Base-by-base conservation (phyloP, 53 echinoderm and acorn worm species). In the Pentamera pediparva region DNA sequence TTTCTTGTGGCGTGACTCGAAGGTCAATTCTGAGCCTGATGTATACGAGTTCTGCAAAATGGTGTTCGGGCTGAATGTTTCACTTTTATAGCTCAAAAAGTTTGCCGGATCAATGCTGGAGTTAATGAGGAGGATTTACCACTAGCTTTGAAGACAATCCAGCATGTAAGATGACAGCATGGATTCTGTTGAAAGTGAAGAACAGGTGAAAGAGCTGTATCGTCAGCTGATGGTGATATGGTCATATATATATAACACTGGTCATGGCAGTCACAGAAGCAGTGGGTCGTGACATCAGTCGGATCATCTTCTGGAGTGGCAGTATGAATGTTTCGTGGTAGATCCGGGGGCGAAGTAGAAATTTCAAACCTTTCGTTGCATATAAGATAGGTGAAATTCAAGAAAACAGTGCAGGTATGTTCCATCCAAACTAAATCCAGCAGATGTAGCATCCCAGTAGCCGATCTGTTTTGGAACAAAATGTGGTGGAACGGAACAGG, bases 401-500 rank as follows among this genome's bases (percentile, higher is more conserved):
- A 31, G n/a, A n/a, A n/a, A n/a, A n/a, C 75, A 75, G 12, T 75
- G 75, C 37, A 35, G 38, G 30, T 35, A 75, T 24, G 59, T 75
- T 6, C 75, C 37, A 12, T 57, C 75, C 4, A 57, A 75, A 34
- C 6, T 35, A 15, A 62, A 62, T 61, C 27, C 48, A 7, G 61
- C 77, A 39, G 77, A 61, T 40, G 15, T 76, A 5, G 45, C 43
- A 17, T 56, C 27, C 32, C n/a, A 30, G 62, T 30, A 22, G 22
- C 59, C 15, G 33, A 83, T 10, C 50, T 82, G 49, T 3, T 6
- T 6, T 33, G 27, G 1, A 32, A 61, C 26, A 37, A 37, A 8
- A 35, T 39, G 35, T 83, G 83, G 76, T 20, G 39, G 56, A 37
- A 35, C 21, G 83, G 76, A 18, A 76, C 83, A 37, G 52, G 26